Conservation (phyloP, 2,113 vertebrate genomes). For the Alectura lathami region DNA sequence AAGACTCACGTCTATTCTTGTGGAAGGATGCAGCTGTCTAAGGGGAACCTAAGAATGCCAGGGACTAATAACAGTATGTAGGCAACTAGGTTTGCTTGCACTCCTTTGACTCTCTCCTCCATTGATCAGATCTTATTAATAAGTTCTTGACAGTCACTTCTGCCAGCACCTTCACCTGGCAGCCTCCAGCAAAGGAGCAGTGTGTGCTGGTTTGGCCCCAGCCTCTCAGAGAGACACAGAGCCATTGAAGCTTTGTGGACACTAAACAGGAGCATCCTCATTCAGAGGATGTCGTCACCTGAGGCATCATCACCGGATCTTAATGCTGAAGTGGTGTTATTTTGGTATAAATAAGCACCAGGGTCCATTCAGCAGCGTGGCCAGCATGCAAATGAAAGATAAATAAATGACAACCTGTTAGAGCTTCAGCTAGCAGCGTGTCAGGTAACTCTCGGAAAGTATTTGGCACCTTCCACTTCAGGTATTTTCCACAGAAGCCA, state of each 20-base stretch:
- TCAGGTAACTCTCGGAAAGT: conserved; percentile 11
- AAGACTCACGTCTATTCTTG: conserved; percentile 1
- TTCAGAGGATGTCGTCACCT: too few species aligned
- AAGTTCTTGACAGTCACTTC: background rate
- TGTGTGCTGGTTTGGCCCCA: background rate
- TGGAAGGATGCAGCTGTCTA: background rate
- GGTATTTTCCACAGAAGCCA: background rate
- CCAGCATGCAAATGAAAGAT: conserved; percentile 38
- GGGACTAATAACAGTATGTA: background rate
- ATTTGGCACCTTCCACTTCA: conserved; percentile 17
- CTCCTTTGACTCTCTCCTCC: background rate
- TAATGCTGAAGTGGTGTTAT: background rate
- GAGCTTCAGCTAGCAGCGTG: conserved; percentile 30
- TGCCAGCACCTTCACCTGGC: background rate
- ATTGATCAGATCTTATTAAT: background rate
- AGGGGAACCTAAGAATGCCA: background rate
- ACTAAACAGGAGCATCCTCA: background rate
- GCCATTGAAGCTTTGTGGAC: background rate
- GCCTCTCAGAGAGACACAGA: background rate
- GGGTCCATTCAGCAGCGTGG: background rate
- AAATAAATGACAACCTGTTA: conserved; percentile 36
- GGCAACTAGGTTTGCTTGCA: background rate
- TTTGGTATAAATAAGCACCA: background rate
- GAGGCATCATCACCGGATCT: background rate
- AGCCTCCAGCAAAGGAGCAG: background rate